Base-by-base conservation (phyloP, 1,140 invertebrate species). In the Trichogramma pretiosum region DNA sequence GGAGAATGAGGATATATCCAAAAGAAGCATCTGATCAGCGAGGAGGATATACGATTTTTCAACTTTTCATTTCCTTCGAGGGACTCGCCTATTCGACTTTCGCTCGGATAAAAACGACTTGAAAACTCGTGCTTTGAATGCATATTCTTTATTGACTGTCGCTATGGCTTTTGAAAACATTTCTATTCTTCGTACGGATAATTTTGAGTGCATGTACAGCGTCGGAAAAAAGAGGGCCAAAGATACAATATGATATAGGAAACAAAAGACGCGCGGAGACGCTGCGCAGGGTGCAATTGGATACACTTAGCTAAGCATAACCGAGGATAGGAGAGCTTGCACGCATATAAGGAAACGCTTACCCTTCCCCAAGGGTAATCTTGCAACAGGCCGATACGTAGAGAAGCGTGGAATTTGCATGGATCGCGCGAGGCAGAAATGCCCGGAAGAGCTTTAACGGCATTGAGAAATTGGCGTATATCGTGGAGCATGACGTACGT, bases 31-130 rank as follows among this genome's bases (percentile, higher is more conserved):
- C 46, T 23, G 37, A 42, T 48, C 33, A 9, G 28, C 30, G 46
- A 28, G 18, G 41, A 32, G 47, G 40, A 44, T 38, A 44, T 44
- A 24, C 26, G 47, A 49, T 49, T 49, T 44, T 44, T 49, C 47
- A 49, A 26, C 26, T 44, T 49, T 44, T 21, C 40, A 49, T 38
- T 44, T 49, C 26, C 47, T 11, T 14, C 26, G 22, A 17, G 28
- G 16, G 26, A 26, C 24, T 28, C 13, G 14, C 22, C 23, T 28
- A 28, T 33, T 16, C 8, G 17, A 18, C 22, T 37, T 37, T 26
- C 21, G 2, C 16, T 16, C 32, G 13, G n/a, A 11, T 2, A 37
- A 28, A 37, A 48, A 46, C n/a, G n/a, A n/a, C n/a, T n/a, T n/a
- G 39, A 39, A 23, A 17, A 24, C 13, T 39, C 16, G 17, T 8